phyloP scores from a whole-genome alignment of 2,113 vertebrate species.

The Coregonus clupeaformis region DNA sequence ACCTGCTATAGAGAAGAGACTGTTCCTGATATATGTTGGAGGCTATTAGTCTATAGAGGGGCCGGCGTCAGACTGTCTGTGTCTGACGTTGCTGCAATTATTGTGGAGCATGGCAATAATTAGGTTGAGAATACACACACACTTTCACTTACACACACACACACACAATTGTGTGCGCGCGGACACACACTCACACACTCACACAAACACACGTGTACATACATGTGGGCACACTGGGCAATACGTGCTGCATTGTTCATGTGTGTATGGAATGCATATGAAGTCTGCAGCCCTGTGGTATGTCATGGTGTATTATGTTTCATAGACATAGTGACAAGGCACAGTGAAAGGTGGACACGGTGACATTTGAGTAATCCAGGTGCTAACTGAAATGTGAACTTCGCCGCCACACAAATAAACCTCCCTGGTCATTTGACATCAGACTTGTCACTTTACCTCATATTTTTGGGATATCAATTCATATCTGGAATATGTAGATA shows the following conservation, averaged over 20 bases:
- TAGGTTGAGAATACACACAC: background rate
- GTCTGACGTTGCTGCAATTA: too few relatives aligned
- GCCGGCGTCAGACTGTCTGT: background rate
- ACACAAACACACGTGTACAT: background rate
- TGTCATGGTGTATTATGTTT: background rate
- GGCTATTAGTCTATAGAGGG: too few relatives aligned
- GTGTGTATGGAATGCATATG: slow-evolving; percentile 5
- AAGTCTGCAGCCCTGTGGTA: slow-evolving; percentile 2
- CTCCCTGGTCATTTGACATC: background rate
- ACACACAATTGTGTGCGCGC: background rate
- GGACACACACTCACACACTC: slow-evolving; percentile 10
- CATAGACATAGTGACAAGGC: background rate
- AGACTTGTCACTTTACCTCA: background rate
- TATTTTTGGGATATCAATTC: slow-evolving; percentile 1
- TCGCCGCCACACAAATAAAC: slow-evolving; percentile 22
- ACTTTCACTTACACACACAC: background rate
- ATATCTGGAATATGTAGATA: background rate
- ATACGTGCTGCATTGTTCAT: background rate
- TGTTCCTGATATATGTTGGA: too few relatives aligned
- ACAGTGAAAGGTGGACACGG: background rate
- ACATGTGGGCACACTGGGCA: background rate
- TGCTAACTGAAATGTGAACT: slow-evolving; percentile 19
- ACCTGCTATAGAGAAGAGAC: too few relatives aligned
- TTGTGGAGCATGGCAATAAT: too few relatives aligned
- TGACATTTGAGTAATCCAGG: slow-evolving; percentile 18